Base-by-base conservation (phyloP, 2,113 vertebrate species). In the Dipodomys merriami region DNA sequence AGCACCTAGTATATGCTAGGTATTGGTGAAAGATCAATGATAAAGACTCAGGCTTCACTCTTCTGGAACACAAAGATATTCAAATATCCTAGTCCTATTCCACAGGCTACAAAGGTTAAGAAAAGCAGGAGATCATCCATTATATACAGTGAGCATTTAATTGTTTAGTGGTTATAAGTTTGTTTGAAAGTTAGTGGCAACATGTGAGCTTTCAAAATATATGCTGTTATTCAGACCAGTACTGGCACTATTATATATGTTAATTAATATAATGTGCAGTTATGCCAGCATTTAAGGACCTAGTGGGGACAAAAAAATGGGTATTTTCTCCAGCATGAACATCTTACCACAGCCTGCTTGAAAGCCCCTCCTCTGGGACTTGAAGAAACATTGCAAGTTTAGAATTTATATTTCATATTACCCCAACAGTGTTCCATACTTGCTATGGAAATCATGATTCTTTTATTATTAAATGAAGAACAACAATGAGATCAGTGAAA, bases 401-500 rank as follows among this genome's bases (percentile, higher is more conserved):
- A 15, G 1, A 74, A 44, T 76, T 90, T 93, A 88, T 77, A 13
- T 64, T 93, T 92, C 39, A 25, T 11, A 23, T 77, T 96, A 84
- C 57, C 64, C 73, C 88, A 74, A 9, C 72, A 30, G 68, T 22
- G 85, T 94, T 57, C 65, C 4, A 12, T 16, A 27, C 80, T 95
- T 96, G 90, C 91, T 97, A 91, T 97, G 84, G 77, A 90, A 95
- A 95, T 97, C 81, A 23, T 91, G 82, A 73, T 91, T 53, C 57
- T 53, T 76, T 95, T 95, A 91, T 91, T 97, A 94, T 90, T 91
- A 95, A 95, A 84, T 88, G 65, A 96, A 83, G 35, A 95, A 1
- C 49, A 95, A 90, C 33, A 90, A 65, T 94, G 93, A 96, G 96
- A 95, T 79, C 35, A 83, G 77, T 90, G 89, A 96, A 97, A 96